These are phyloP conservation scores for Carlito syrichta DNA, from an alignment of 2,113 vertebrate species.

Conservation along the genomic window DNA sequence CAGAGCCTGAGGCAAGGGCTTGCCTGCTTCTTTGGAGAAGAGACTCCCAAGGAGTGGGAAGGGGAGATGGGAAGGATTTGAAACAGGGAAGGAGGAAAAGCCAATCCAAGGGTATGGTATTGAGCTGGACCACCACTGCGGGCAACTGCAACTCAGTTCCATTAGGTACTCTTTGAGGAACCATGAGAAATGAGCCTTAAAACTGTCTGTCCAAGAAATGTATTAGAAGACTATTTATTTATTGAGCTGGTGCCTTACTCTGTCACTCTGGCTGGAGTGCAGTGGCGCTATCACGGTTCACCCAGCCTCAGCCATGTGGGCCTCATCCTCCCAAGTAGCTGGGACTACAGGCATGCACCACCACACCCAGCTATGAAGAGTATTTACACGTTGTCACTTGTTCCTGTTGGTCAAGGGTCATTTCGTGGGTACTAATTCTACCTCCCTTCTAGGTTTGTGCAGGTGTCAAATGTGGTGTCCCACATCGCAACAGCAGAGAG, in stretches of 20 bases:
- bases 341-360: no score
- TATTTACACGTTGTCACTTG: no score
- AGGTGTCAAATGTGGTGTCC: background rate
- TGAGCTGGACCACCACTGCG: background rate
- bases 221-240: background rate
- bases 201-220: background rate
- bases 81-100: background rate
- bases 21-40: background rate
- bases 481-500: background rate
- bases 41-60: background rate
- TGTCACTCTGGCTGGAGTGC: no score
- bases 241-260: no score
- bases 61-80: background rate
- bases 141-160: background rate
- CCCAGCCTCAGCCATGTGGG: no score
- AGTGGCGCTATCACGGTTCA: no score
- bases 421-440: background rate
- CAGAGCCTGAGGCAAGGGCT: background rate
- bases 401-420: background rate
- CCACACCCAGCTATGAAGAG: no score
- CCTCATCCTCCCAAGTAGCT: no score
- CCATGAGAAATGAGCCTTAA: background rate
- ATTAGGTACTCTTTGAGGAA: background rate
- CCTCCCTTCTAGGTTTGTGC: background rate
- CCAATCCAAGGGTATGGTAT: background rate